These are phyloP conservation scores for Plectropomus leopardus DNA, from an alignment of 2,113 vertebrate species.

Conservation along the genomic window DNA sequence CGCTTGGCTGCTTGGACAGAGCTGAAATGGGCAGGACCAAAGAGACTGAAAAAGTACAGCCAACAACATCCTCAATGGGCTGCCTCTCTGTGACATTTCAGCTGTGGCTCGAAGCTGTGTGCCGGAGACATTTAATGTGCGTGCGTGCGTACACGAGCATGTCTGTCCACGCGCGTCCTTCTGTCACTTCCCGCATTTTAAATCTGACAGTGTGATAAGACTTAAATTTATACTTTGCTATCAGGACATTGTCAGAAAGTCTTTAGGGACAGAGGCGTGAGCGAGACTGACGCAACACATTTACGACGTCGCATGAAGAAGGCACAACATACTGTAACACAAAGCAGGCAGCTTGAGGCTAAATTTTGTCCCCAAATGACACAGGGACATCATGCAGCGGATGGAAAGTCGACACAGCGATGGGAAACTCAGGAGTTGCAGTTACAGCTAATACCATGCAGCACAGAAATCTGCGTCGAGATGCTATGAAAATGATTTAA, in stretches of 20 bases:
- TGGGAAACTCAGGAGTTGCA: background rate
- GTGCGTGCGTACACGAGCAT: background rate
- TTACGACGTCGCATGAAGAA: background rate
- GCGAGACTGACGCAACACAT: background rate
- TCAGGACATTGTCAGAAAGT: conserved; percentile 8
- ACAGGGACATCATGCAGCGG: background rate
- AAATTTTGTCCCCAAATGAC: background rate
- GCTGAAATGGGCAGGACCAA: conserved; percentile 54
- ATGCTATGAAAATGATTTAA: conserved; percentile 4
- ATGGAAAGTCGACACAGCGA: background rate
- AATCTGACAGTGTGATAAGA: conserved; percentile 14
- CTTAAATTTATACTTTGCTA: conserved; percentile 5
- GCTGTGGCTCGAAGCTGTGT: conserved; percentile 38
- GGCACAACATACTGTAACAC: background rate
- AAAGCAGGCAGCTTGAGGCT: background rate
- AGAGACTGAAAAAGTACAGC: conserved; percentile 61
- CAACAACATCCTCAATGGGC: conserved; percentile 53
- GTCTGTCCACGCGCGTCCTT: conserved; percentile 8
- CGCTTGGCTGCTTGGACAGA: conserved; percentile 58
- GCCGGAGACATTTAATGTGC: conserved; percentile 51
- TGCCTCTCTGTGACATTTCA: conserved; percentile 64
- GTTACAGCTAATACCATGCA: background rate
- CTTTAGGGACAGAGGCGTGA: background rate
- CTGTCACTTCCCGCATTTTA: background rate
- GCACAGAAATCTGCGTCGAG: background rate